Conservation (phyloP, 2,888 invertebrate species). For the Microplitis deprimator region DNA sequence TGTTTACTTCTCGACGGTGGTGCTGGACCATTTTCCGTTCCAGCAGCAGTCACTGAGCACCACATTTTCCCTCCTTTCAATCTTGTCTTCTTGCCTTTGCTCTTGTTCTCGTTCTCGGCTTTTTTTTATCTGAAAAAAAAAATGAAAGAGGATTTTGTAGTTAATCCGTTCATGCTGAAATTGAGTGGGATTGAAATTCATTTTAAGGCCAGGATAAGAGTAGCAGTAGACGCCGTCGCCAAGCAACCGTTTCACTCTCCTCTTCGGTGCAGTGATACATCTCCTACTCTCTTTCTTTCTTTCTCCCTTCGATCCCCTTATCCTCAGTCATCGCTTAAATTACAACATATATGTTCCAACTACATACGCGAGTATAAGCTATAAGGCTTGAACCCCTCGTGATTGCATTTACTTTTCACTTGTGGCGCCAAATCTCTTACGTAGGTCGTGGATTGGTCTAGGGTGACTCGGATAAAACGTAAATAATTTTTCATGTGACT, state of each 20-base stretch:
- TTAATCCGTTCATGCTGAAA: constrained; percentile 20
- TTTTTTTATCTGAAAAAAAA: constrained; percentile 24
- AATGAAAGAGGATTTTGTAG: constrained; percentile 10
- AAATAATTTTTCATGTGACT: background rate
- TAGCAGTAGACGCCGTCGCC: constrained; percentile 1
- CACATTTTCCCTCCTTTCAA: constrained; percentile 72
- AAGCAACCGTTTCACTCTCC: constrained; percentile 12
- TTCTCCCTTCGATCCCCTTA: background rate
- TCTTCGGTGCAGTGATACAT: background rate
- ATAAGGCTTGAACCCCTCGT: background rate
- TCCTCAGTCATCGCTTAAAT: background rate
- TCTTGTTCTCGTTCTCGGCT: background rate
- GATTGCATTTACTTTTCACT: constrained; percentile 5
- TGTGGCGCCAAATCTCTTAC: constrained; percentile 4
- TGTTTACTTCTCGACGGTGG: constrained; percentile 86
- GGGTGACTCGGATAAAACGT: background rate
- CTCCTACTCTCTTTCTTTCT: constrained; percentile 5
- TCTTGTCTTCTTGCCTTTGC: background rate
- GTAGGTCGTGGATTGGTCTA: background rate
- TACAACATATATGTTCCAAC: background rate
- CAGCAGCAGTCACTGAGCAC: constrained; percentile 75
- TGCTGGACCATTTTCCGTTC: constrained; percentile 71
- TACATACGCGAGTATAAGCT: background rate
- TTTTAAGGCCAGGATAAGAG: background rate
- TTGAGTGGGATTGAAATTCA: constrained; percentile 18